Percentiles rank a stretch among this genome's conserved stretches.
Conservation (phyloP, 92 coral and sea anemone species). For the Virgularia gustaviana region DNA sequence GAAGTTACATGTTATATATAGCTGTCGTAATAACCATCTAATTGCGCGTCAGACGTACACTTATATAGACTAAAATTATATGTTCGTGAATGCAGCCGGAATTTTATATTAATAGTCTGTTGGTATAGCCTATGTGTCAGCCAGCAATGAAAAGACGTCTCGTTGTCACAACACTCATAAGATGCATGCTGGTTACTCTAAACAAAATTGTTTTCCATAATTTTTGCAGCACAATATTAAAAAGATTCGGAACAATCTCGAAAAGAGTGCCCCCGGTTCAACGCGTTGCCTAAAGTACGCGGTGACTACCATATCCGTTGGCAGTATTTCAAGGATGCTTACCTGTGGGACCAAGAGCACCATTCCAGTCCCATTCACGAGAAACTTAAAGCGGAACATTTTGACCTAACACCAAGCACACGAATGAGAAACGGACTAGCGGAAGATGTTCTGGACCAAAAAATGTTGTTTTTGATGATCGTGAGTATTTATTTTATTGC, state of each 20-base stretch:
- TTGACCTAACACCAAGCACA: conserved; percentile 32
- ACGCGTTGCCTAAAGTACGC: conserved; percentile 30
- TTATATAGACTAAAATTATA: background rate
- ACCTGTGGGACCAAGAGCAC: conserved; percentile 52
- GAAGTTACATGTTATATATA: background rate
- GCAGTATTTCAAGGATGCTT: conserved; percentile 48
- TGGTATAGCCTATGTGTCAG: too few species aligned
- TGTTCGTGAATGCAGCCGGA: background rate
- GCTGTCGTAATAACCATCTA: background rate
- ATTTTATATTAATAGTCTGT: too few species aligned
- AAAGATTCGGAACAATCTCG: conserved; percentile 53
- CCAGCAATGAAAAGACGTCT: too few species aligned
- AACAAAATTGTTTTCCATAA: too few species aligned
- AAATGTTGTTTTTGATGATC: conserved; percentile 53
- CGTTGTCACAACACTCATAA: too few species aligned
- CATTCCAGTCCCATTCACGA: conserved; percentile 53
- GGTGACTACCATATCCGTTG: conserved; percentile 36
- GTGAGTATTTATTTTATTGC: too few species aligned
- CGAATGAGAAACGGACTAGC: conserved; percentile 42
- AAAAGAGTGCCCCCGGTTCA: conserved; percentile 34
- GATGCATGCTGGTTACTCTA: too few species aligned
- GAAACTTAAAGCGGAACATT: conserved; percentile 24
- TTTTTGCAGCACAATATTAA: conserved; percentile 50
- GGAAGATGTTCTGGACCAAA: conserved; percentile 43
- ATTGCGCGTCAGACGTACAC: background rate